Base-by-base conservation (phyloP, 2,888 invertebrate species). In the Meandrusa payeni region DNA sequence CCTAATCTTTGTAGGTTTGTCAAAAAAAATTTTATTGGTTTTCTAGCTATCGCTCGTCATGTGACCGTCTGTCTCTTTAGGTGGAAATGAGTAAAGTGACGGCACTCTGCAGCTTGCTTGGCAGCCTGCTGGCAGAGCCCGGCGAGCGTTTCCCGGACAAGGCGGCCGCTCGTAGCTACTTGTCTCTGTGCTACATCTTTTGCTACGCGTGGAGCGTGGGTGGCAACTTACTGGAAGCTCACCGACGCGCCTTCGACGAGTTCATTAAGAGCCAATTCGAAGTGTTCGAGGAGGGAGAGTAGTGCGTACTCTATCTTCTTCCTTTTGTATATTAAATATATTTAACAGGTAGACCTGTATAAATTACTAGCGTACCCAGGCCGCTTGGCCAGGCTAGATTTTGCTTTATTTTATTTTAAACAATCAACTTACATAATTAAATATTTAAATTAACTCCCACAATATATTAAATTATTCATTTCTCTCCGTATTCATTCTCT, bases 151-250 rank as follows among this genome's bases (percentile, higher is more conserved):
- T 90, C 54, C 72, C 86, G 0, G 93, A 93, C 46, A 92, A 92
- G 50, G 87, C 89, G 4, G 88, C 90, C 44, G 76, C 93, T 0
- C 90, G 91, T 57, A 79, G 83, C 2, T 91, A 95, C 51, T 68
- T 97, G 0, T 91, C 91, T 1, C 94, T 95, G 61, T 90, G 93
- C 13, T 97, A 96, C 64, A 82, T 95, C 17, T 96, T 96, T 80
- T 90, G 93, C 32, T 94, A 94, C 59, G 75, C 96, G 0, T 97
- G 97, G 97, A 90, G 93, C 1, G 76, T 97, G 10, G 96, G 95
- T n/a, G 96, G 96, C 0, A 97, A 97, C 69, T 89, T 95, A 2
- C 71, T 89, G 1, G 95, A 96, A 48, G 62, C 70, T 0, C 91
- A 93, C 41, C 90, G 94, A 55, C 90, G 91, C 36, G 72, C 81